Base-by-base conservation (phyloP, 2,888 invertebrate species). In the Lamellibrachia satsuma region DNA sequence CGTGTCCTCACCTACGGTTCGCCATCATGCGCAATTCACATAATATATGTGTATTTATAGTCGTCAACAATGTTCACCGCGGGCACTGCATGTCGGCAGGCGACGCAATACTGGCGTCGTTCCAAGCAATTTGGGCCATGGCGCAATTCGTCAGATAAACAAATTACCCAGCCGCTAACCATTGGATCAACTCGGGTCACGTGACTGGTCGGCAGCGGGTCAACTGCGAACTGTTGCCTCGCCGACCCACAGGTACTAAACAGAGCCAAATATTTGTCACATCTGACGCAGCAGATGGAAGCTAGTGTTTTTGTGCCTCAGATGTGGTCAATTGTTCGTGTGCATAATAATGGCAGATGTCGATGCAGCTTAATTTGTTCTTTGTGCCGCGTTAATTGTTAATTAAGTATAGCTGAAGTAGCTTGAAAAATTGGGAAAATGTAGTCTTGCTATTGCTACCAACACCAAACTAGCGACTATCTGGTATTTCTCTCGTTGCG, bases 151-250 rank as follows among this genome's bases (percentile, higher is more conserved):
- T n/a, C n/a, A 11, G 75, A 75, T 75, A 75, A 75, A 75, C 75
- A 75, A 75, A 75, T 75, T 75, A 75, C 22, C n/a, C 75, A 9
- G 75, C 22, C 75, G 75, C 75, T 22, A 22, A 75, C 60, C 60
- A 75, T 75, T 75, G 75, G 75, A 75, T 75, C 75, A 22, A 22
- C 11, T n/a, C 75, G 75, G 75, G 75, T 15, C 75, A 75, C 75
- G 75, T 75, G 75, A 75, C 75, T 11, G 75, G 75, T 4, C 75
- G 75, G 75, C n/a, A 15, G 75, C 2, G 75, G 75, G 75, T 75
- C 75, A 75, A 75, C 75, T 75, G 75, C 75, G 75, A 75, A 75
- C 75, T 75, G 75, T 75, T 75, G 75, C 75, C 75, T 75, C 75
- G 15, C 22, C 22, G 75, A 75, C 75, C 75, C 75, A n/a, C 75